Conservation (phyloP, 2,888 invertebrate species). For the Bugula neritina region DNA sequence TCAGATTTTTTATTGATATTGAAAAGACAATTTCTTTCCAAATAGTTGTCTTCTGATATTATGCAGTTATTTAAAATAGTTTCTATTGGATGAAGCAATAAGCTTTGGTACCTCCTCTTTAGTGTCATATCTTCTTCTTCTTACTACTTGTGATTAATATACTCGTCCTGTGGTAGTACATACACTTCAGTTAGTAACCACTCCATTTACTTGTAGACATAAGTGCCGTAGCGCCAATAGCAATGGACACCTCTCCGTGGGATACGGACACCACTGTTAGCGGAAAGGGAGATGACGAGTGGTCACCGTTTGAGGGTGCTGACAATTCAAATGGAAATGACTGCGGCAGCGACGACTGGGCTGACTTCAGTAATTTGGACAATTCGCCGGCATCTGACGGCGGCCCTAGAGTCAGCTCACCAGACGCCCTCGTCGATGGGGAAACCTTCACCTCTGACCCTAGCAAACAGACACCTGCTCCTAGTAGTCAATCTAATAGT, state of each 20-base stretch:
- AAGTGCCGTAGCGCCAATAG: conserved; percentile 37
- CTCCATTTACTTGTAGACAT: background rate
- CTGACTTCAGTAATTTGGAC: conserved; percentile 39
- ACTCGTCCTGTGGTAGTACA: too few relatives aligned
- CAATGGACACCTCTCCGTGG: conserved; percentile 54
- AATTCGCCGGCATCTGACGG: conserved; percentile 29
- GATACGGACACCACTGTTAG: conserved; percentile 41
- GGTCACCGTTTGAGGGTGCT: conserved; percentile 31
- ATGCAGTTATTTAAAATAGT: too few relatives aligned
- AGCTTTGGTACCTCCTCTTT: too few relatives aligned
- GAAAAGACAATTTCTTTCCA: too few relatives aligned
- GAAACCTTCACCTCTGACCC: too few relatives aligned
- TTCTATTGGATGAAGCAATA: too few relatives aligned
- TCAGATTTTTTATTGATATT: too few relatives aligned
- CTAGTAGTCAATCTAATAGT: background rate
- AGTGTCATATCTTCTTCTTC: too few relatives aligned
- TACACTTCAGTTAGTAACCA: too few relatives aligned
- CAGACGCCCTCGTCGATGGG: background rate
- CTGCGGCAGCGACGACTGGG: conserved; percentile 36
- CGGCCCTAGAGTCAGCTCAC: conserved; percentile 19
- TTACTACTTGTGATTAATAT: too few relatives aligned
- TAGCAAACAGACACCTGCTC: background rate
- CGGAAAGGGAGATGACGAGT: conserved; percentile 31
- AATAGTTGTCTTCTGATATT: too few relatives aligned
- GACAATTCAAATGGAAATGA: conserved; percentile 29